A percentile compares a stretch with the other conserved stretches of the same genome.
Evolutionary conservation across 2,113 vertebrate genomes (phyloP).

Genomic region (Saccopteryx leptura): DNA sequence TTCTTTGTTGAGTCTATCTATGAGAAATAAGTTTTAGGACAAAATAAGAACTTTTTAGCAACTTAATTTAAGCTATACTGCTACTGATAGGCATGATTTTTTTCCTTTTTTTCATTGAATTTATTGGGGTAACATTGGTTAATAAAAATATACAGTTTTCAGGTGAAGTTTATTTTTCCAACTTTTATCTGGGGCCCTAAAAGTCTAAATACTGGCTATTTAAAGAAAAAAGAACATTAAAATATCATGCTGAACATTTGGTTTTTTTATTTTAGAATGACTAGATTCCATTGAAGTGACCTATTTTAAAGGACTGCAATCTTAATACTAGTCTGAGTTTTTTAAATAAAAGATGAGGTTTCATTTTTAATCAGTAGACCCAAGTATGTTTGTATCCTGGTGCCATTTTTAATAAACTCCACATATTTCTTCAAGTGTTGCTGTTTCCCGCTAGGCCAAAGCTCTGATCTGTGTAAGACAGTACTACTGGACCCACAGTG

Average conservation of each 20-base stretch:
- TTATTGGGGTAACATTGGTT: no score
- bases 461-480: background rate
- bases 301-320: background rate
- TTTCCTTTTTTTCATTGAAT: background rate
- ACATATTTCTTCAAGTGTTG: background rate
- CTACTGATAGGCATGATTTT: background rate
- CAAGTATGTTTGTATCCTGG: background rate
- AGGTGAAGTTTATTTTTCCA: no score
- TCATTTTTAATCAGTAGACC: background rate
- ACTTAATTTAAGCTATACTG: slow-evolving; percentile 11
- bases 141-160: no score
- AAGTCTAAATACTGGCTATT: background rate
- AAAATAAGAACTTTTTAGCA: slow-evolving; percentile 26
- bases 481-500: background rate
- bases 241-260: background rate
- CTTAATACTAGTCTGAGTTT: background rate
- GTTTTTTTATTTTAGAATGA: slow-evolving; percentile 51
- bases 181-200: no score
- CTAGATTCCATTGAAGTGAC: background rate
- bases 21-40: background rate
- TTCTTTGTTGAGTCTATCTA: background rate
- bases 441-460: background rate
- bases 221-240: background rate
- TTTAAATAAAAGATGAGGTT: background rate
- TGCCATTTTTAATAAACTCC: background rate